These are phyloP conservation scores for Synanthedon andrenaeformis DNA, from an alignment of 2,888 invertebrate species.

Conservation along the genomic window DNA sequence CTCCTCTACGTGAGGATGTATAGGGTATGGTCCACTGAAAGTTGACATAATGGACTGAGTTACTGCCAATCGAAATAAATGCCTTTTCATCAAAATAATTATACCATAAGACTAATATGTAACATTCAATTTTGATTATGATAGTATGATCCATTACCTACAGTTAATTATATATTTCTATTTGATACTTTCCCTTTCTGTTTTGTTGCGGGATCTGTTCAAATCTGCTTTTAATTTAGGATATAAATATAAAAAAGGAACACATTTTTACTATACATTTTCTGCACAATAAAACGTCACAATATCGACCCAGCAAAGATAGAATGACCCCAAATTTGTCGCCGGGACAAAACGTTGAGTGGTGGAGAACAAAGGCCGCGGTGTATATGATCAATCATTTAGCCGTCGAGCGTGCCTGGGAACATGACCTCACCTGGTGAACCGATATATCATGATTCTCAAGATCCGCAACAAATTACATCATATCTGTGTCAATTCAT, in stretches of 20 bases:
- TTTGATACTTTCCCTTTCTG: no score
- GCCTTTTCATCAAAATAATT: no score
- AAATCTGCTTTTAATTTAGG: no score
- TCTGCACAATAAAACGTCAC: constrained; percentile 30
- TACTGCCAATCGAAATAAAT: no score
- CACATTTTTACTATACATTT: constrained; percentile 7
- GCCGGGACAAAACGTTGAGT: constrained; percentile 37
- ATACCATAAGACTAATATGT: no score
- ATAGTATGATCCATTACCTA: no score
- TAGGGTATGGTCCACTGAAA: no score
- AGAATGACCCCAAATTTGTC: constrained; percentile 62
- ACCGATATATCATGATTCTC: constrained; percentile 43
- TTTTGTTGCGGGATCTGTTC: no score
- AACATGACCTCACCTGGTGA: constrained; percentile 57
- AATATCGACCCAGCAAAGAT: constrained; percentile 27
- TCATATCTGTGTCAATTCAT: constrained; percentile 18
- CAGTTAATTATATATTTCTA: no score
- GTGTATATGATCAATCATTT: constrained; percentile 57
- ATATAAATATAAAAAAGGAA: not conserved
- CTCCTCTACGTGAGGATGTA: no score
- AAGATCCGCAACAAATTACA: constrained; percentile 30
- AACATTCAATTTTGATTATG: no score
- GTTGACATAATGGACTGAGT: no score
- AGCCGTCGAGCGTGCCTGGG: constrained; percentile 49
- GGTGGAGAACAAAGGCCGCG: constrained; percentile 43